Evolutionary conservation across 2,113 vertebrate genomes (phyloP).

Genomic region (Synchiropus splendidus): DNA sequence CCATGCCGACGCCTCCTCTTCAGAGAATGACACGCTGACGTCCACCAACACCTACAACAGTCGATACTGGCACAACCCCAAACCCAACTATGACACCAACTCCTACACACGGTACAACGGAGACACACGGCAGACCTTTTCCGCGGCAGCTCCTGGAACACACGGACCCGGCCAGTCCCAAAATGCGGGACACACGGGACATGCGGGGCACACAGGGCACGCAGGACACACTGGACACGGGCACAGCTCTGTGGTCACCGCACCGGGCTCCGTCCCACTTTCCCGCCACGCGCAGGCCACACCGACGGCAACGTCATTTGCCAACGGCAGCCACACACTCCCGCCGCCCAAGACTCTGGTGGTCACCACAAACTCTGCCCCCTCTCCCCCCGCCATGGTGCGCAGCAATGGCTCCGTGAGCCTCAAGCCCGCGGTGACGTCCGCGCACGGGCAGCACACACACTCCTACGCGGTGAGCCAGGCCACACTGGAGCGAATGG

Average conservation of each 20-base stretch:
- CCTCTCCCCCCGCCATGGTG: slow-evolving; percentile 71
- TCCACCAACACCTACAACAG: slow-evolving; percentile 96
- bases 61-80: slow-evolving; percentile 89
- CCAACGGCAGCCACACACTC: slow-evolving; percentile 79
- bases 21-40: slow-evolving; percentile 91
- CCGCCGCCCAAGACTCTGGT: slow-evolving; percentile 89
- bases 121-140: slow-evolving; percentile 79
- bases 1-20: slow-evolving; percentile 86
- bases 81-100: slow-evolving; percentile 79
- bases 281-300: slow-evolving; percentile 42
- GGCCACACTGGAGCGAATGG: slow-evolving; percentile 86
- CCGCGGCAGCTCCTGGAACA: slow-evolving; percentile 38
- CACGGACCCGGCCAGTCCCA: slow-evolving; percentile 35
- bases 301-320: slow-evolving; percentile 10
- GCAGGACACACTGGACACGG: slow-evolving; percentile 9
- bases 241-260: slow-evolving; percentile 25
- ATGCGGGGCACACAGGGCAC: too few species aligned
- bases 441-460: slow-evolving; percentile 71
- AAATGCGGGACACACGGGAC: slow-evolving; percentile 5
- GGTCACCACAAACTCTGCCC: slow-evolving; percentile 86
- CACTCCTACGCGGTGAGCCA: slow-evolving; percentile 87
- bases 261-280: slow-evolving; percentile 42
- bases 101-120: slow-evolving; percentile 82
- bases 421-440: slow-evolving; percentile 71
- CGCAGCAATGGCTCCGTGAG: slow-evolving; percentile 82